Evolutionary conservation across 1,140 invertebrate genomes (phyloP), one percentile per base, ranked within the genome.

Genomic region (Manduca sexta): DNA sequence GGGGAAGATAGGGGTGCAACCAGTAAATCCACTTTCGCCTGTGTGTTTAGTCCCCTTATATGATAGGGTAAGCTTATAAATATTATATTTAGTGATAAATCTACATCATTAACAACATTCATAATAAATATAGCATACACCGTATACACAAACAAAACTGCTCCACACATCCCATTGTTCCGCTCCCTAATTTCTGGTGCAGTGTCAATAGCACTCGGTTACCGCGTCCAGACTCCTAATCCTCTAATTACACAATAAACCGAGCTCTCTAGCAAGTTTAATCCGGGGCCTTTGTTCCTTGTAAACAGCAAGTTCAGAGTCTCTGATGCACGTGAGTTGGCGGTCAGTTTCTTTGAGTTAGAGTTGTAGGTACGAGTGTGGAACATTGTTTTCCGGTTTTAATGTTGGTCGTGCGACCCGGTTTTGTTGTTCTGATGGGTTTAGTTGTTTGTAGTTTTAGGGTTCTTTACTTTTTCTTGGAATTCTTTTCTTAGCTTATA

Each of bases 161-260:
- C n/a, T 26, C 4, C 4, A 26, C 21, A n/a, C 2, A 26, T 11
- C 7, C 16, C 39, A 17, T 41, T 21, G 10, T 15, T 31, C 4
- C 6, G 30, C 10, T 12, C 6, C n/a, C n/a, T 6, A n/a, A 35
- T n/a, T 35, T 35, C 11, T 13, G 8, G 2, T 31, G 12, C 26
- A 43, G 26, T 29, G 16, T 30, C 42, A 16, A 39, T 38, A 47
- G 33, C 17, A 21, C 40, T 42, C 21, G 14, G 40, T 42, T 13
- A 30, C 39, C 10, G 18, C 40, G 31, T 42, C 12, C 31, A 11
- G 38, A 44, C 11, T 43, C 10, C 33, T 52, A 47, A 52, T 47
- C 50, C 45, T 30, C 31, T 52, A 52, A 52, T 52, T 52, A 52
- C 50, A 52, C 31, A 47, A 52, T 52, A 47, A 47, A 52, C 15